Evolutionary conservation across 2,888 invertebrate genomes (phyloP), one percentile per base, ranked within the genome.

Genomic region (Bruchidius siliquastri): DNA sequence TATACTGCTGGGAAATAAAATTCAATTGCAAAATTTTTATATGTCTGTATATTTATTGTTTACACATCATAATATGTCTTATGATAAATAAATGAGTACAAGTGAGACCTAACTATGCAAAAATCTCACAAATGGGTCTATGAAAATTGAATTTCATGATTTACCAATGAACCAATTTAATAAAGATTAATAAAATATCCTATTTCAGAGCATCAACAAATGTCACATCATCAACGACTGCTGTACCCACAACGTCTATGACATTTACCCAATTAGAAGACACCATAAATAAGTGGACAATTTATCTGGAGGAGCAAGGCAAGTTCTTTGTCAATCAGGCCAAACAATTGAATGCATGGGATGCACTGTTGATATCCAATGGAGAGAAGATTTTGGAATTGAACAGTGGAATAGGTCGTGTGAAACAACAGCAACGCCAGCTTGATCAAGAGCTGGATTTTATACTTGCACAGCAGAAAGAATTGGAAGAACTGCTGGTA

Each of bases 261-360:
- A 93, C 92, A 6, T 97, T 96, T 85, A 90, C 92, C 0, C 96
- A 97, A 83, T 86, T 97, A 2, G 97, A 97, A 85, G 97, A 97
- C 82, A 90, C 92, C 67, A 95, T 98, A 74, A 97, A 97, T 87
- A 96, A 98, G 86, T 98, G 97, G 97, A 96, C 94, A 0, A 85
- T 94, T 0, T 97, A 97, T 81, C 86, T 98, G 67, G 96, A 97
- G 79, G 96, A 97, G 79, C 97, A 97, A 83, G 97, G 98, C 84
- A 94, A 94, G 84, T 91, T 93, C 0, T 98, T 98, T 84, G 92
- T 96, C 75, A 95, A 96, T 85, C 98, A 98, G 85, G 98, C 98
- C 0, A 95, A 96, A 3, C 96, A 97, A 87, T 92, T 98, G 74
- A 98, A 98, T 86, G 95, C 96, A 0, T 98, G 98, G 98, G 98